Percentiles rank a stretch among this genome's conserved stretches.
Evolutionary conservation across 2,888 invertebrate species (phyloP).

Genomic region (Ectobius pallidus): DNA sequence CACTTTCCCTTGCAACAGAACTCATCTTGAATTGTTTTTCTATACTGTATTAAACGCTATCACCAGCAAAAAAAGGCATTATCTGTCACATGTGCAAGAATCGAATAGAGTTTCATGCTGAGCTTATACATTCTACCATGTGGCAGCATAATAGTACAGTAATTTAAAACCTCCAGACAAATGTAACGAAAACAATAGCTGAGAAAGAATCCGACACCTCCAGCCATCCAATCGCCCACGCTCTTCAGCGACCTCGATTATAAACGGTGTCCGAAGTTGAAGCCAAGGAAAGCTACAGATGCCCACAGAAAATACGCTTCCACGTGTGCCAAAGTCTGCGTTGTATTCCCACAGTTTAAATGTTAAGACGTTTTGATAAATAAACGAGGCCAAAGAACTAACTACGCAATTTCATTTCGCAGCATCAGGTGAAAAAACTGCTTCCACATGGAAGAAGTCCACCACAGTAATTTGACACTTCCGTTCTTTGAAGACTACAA

Average conservation of each 20-base stretch:
- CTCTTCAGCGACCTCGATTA: constrained; percentile 3
- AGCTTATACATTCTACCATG: too few species aligned
- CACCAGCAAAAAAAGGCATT: too few species aligned
- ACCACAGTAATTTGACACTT: neutral
- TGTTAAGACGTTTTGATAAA: neutral
- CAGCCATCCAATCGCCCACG: neutral
- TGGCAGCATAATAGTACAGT: too few species aligned
- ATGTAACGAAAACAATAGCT: too few species aligned
- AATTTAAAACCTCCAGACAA: too few species aligned
- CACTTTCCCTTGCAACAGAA: too few species aligned
- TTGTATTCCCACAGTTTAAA: neutral
- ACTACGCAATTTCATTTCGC: constrained; percentile 3
- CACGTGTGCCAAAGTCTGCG: neutral
- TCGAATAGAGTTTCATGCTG: too few species aligned
- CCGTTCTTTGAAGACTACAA: neutral
- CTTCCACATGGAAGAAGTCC: neutral
- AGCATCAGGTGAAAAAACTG: neutral
- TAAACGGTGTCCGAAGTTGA: too few species aligned
- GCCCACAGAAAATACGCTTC: neutral
- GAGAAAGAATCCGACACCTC: too few species aligned
- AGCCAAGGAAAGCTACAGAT: neutral
- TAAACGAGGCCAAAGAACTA: neutral
- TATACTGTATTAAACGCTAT: too few species aligned
- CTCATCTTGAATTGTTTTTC: too few species aligned
- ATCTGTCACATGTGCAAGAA: too few species aligned